A percentile compares a stretch with the other conserved stretches of the same genome.
These are phyloP conservation scores for Listronotus bonariensis DNA, from an alignment of 1,140 invertebrate genomes.

Conservation along the genomic window DNA sequence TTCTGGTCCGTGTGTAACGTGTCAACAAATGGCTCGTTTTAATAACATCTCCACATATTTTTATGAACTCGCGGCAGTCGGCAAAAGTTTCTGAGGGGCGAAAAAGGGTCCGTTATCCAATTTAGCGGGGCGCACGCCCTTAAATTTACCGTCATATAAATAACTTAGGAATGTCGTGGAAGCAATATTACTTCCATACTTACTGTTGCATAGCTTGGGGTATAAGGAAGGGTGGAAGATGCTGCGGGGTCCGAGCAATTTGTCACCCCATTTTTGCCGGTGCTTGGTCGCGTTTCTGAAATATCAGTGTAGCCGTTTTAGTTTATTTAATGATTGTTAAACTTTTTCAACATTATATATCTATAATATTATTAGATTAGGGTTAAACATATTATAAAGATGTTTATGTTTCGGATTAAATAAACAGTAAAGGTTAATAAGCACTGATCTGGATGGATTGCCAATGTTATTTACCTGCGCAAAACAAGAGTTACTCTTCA, in stretches of 20 bases:
- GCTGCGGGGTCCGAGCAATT: constrained; percentile 42
- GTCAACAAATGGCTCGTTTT: too few species aligned
- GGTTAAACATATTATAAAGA: too few species aligned
- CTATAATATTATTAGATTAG: too few species aligned
- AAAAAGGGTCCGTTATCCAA: constrained; percentile 48
- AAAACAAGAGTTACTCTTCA: too few species aligned
- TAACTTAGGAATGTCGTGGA: constrained; percentile 51
- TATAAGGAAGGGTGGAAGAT: constrained; percentile 43
- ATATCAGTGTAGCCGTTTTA: too few species aligned
- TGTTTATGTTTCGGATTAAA: too few species aligned
- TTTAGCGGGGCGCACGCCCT: constrained; percentile 46
- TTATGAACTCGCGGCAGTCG: constrained; percentile 39
- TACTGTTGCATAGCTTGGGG: constrained; percentile 47
- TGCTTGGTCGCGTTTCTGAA: constrained; percentile 4
- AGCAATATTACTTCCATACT: constrained; percentile 50
- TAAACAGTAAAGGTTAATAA: too few species aligned
- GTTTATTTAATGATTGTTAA: too few species aligned
- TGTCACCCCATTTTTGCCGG: constrained; percentile 47
- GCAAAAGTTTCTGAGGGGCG: constrained; percentile 14
- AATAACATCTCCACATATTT: constrained; percentile 24
- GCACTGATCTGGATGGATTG: too few species aligned
- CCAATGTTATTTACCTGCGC: too few species aligned
- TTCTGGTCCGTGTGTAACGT: too few species aligned
- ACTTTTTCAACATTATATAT: too few species aligned
- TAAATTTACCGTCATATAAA: constrained; percentile 50